Evolutionary conservation across 2,888 invertebrate species (phyloP), one percentile per base, ranked within the genome.

Genomic region (Phrixothrix hirtus): DNA sequence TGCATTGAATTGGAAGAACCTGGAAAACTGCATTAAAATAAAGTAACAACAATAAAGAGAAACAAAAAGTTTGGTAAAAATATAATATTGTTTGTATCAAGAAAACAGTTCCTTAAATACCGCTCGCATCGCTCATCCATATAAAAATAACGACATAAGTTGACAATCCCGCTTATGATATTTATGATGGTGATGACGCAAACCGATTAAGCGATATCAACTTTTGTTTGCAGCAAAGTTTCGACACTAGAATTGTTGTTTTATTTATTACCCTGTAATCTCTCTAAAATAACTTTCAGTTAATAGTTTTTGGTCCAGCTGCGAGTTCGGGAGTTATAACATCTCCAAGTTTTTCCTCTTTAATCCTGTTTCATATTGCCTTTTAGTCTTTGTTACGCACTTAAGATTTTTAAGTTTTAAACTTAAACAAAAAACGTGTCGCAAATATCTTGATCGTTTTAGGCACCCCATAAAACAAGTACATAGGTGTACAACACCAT

Each of bases 251-350:
- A 65, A 68, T 67, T 68, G 63, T 64, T 65, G 67, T 69, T 66
- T 69, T 69, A 69, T 69, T 69, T 69, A 68, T 68, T 66, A 64
- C 66, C 50, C 57, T 35, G 59, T 67, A 68, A 67, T 68, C 67
- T 67, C 58, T 61, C 55, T 58, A 60, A 60, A 65, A 64, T 64
- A 66, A 69, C 62, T 67, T 63, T 56, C 55, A 45, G 63, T 59
- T 64, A 59, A 62, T 63, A 65, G 65, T 66, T 65, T 65, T 63
- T 51, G 56, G 53, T 57, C 57, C 48, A 54, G 54, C 54, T 54
- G 54, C 29, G 53, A 47, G 53, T 53, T 53, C 30, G 29, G 44
- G 29, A 52, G 41, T 52, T 52, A 35, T 34, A 45, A 36, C 30
- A 25, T 26, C 52, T 45, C 34, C 17, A 53, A 53, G 32, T 48